phyloP scores from a whole-genome alignment of 2,888 invertebrate species.

The Trilocha varians region DNA sequence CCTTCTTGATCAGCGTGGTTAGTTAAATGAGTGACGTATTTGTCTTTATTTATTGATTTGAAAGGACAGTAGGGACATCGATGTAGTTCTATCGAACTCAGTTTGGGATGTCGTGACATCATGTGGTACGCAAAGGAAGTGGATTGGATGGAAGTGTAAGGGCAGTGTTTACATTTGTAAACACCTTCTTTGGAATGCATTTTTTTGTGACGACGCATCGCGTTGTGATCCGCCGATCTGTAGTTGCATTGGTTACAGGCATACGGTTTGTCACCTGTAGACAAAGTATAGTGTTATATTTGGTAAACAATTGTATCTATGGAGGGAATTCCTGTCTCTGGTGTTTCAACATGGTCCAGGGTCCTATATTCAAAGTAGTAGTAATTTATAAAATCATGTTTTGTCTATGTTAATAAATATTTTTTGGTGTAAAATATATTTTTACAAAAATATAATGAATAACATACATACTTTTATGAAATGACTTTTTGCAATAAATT shows the following conservation, averaged over 20 bases:
- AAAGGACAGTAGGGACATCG: slow-evolving; percentile 76
- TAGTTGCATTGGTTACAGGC: slow-evolving; percentile 82
- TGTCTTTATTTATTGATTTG: slow-evolving; percentile 77
- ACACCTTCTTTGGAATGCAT: slow-evolving; percentile 82
- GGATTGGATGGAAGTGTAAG: slow-evolving; percentile 86
- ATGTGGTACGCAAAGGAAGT: slow-evolving; percentile 84
- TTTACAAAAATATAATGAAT: too few relatives aligned
- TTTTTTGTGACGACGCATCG: slow-evolving; percentile 84
- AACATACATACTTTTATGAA: too few relatives aligned
- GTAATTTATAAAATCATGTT: too few relatives aligned
- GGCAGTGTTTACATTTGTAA: slow-evolving; percentile 85
- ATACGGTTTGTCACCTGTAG: slow-evolving; percentile 82
- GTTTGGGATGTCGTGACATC: slow-evolving; percentile 83
- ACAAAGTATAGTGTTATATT: neutral
- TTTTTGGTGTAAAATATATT: too few relatives aligned
- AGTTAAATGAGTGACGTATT: slow-evolving; percentile 70
- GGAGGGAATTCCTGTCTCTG: too few relatives aligned
- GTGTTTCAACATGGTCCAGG: too few relatives aligned
- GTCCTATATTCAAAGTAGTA: too few relatives aligned
- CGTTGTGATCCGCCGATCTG: slow-evolving; percentile 85
- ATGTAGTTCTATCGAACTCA: slow-evolving; percentile 75
- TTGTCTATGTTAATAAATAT: too few relatives aligned
- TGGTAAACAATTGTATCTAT: neutral
- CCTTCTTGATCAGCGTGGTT: slow-evolving; percentile 65
- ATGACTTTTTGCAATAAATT: too few relatives aligned